Percentiles rank a stretch among this genome's conserved stretches.
Conservation (phyloP, 2,113 vertebrate genomes). For the Lycocorax pyrrhopterus region DNA sequence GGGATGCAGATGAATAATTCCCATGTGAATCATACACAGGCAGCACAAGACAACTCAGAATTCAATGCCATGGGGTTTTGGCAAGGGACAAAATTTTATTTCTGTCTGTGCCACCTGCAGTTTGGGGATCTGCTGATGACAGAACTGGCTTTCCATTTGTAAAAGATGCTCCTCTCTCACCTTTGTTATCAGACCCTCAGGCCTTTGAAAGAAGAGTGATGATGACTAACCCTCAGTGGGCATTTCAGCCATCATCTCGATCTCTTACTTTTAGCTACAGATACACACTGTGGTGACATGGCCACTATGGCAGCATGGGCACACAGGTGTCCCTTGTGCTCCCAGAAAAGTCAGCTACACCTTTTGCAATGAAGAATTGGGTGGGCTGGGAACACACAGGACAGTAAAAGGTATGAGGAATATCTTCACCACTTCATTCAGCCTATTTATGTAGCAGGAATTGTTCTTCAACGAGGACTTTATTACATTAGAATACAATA, state of each 20-base stretch:
- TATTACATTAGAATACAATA: not conserved
- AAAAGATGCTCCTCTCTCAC: not conserved
- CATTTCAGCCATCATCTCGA: not conserved
- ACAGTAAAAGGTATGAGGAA: not conserved
- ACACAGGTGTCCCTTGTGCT: not conserved
- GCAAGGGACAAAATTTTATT: not conserved
- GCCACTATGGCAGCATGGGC: too few species aligned
- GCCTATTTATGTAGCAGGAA: not conserved
- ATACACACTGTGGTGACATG: not conserved
- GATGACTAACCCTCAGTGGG: not conserved
- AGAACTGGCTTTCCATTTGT: not conserved
- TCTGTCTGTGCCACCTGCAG: not conserved
- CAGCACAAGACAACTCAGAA: not conserved
- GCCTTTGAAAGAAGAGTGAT: not conserved
- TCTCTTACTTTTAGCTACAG: not conserved
- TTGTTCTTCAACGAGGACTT: not conserved
- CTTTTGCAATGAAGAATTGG: not conserved
- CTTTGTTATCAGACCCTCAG: not conserved
- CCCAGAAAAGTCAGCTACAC: not conserved
- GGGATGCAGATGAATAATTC: not conserved
- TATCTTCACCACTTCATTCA: not conserved
- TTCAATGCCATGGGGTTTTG: not conserved
- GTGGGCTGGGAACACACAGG: not conserved
- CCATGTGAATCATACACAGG: accelerated
- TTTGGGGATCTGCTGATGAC: not conserved